These are phyloP conservation scores for Nanorana parkeri DNA, from an alignment of 2,113 vertebrate genomes.

Conservation along the genomic window DNA sequence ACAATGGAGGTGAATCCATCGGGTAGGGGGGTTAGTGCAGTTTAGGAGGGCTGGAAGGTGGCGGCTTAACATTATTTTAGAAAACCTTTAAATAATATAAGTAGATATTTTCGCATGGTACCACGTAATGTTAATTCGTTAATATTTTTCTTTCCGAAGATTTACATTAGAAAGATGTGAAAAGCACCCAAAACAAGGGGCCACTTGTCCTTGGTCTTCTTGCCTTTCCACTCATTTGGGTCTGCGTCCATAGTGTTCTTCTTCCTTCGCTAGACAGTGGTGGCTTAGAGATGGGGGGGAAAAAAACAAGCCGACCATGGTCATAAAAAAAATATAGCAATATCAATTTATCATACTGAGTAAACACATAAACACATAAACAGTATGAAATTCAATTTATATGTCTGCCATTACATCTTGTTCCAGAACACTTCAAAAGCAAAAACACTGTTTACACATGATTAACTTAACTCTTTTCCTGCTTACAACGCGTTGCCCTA, in stretches of 20 bases:
- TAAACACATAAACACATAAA: background rate
- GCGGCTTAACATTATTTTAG: no score
- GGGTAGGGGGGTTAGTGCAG: no score
- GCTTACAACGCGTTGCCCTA: background rate
- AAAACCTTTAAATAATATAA: no score
- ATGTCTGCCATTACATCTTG: background rate
- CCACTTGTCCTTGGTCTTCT: no score
- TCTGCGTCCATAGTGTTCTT: background rate
- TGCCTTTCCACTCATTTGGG: no score
- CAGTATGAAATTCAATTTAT: background rate
- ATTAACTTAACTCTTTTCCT: slow-evolving; percentile 15
- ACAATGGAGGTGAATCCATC: no score
- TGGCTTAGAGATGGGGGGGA: background rate
- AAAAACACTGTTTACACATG: background rate
- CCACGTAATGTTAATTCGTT: no score
- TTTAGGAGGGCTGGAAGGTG: no score
- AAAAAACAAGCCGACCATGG: background rate
- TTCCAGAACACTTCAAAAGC: background rate
- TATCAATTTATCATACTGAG: background rate
- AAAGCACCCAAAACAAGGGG: no score
- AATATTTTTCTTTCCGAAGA: no score
- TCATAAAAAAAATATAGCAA: background rate
- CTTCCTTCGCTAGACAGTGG: background rate
- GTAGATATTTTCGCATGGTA: no score
- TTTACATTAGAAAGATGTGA: no score